Conservation (phyloP, 2,797 vertebrate genomes). For the Microchirus variegatus region DNA sequence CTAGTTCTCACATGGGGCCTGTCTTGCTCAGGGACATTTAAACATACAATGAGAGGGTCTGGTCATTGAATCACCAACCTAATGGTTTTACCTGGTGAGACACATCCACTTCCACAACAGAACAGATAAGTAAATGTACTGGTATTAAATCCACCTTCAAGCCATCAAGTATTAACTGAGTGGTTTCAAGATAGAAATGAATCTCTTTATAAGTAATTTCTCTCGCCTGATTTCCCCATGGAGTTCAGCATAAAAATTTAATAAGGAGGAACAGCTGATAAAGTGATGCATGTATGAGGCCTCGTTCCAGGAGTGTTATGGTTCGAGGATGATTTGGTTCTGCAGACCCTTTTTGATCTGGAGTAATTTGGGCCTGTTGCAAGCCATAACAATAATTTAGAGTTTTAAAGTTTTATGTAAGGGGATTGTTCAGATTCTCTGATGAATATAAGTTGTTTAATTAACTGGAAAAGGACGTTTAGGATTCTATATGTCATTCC, state of each 20-base stretch:
- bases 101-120: neutral
- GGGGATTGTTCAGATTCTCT: conserved; percentile 33
- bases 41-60: neutral
- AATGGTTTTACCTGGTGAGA: neutral
- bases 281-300: conserved; percentile 65
- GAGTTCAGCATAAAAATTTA: conserved; percentile 74
- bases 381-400: conserved; percentile 63
- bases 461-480: conserved; percentile 31
- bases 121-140: conserved; percentile 30
- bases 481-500: conserved; percentile 13
- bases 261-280: conserved; percentile 72
- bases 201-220: conserved; percentile 72
- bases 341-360: conserved; percentile 57
- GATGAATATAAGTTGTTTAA: conserved; percentile 41
- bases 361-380: conserved; percentile 60
- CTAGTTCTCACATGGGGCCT: neutral
- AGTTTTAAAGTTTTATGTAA: conserved; percentile 37
- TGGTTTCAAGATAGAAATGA: conserved; percentile 55
- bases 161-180: conserved; percentile 51
- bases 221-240: conserved; percentile 72
- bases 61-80: neutral
- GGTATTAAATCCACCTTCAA: conserved; percentile 56
- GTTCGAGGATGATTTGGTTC: conserved; percentile 58
- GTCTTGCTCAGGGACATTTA: neutral
- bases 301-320: conserved; percentile 52